Conservation (phyloP, 2,888 invertebrate species). For the Laspeyria flexula region DNA sequence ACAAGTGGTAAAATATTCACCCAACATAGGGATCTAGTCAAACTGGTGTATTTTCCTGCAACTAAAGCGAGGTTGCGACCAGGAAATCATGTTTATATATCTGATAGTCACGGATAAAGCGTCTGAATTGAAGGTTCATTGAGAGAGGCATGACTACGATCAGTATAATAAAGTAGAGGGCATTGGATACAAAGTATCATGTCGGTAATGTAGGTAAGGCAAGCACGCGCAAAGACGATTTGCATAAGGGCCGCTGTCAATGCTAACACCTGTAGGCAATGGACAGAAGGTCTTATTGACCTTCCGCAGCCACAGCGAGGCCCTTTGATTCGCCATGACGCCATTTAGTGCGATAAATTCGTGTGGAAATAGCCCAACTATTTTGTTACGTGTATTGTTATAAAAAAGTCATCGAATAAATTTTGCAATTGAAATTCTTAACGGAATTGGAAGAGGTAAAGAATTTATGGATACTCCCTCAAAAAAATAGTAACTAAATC, state of each 20-base stretch:
- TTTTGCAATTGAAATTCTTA: constrained; percentile 46
- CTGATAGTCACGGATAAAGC: constrained; percentile 55
- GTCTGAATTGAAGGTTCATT: constrained; percentile 57
- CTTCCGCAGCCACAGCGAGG: constrained; percentile 70
- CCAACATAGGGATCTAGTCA: constrained; percentile 22
- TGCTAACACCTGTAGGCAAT: constrained; percentile 68
- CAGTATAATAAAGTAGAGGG: constrained; percentile 44
- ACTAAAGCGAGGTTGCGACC: constrained; percentile 41
- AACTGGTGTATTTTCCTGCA: constrained; percentile 40
- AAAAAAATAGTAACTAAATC: too few relatives aligned
- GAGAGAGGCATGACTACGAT: constrained; percentile 46
- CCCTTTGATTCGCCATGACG: constrained; percentile 78
- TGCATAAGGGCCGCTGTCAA: constrained; percentile 80
- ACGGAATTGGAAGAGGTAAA: constrained; percentile 4
- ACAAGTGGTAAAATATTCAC: constrained; percentile 39
- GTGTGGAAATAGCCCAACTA: constrained; percentile 48
- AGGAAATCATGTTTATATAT: constrained; percentile 55
- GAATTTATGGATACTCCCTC: neutral
- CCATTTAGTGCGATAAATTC: constrained; percentile 54
- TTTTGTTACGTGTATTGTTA: constrained; percentile 24
- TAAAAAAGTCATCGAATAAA: constrained; percentile 39
- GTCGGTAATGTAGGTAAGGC: constrained; percentile 48
- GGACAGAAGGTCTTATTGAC: constrained; percentile 73
- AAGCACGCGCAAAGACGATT: constrained; percentile 71
- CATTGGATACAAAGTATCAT: constrained; percentile 31